Evolutionary conservation across 2,797 vertebrate species (phyloP).

Genomic region (Phoeniculus purpureus): DNA sequence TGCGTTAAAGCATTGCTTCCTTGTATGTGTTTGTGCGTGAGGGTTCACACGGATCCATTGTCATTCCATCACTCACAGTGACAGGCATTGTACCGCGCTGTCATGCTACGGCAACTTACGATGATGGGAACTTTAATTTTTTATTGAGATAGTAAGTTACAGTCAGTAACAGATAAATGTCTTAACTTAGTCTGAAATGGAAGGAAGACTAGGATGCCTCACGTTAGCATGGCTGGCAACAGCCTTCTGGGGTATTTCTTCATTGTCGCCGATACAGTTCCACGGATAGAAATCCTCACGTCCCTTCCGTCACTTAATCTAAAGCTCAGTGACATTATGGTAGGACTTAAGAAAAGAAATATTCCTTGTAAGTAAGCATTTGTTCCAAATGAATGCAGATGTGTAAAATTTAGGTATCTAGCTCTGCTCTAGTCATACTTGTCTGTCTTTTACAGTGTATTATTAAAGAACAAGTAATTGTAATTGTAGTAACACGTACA

Average conservation of each 20-base stretch:
- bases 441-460: background rate
- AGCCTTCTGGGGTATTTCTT: background rate
- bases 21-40: slow-evolving; percentile 34
- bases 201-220: background rate
- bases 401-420: background rate
- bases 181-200: slow-evolving; percentile 5
- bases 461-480: background rate
- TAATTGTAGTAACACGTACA: background rate
- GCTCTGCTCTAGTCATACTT: background rate
- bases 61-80: slow-evolving; percentile 52
- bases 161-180: slow-evolving; percentile 49
- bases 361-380: background rate
- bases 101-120: slow-evolving; percentile 36
- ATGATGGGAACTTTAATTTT: slow-evolving; percentile 56
- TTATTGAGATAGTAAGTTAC: slow-evolving; percentile 27
- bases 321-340: background rate
- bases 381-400: background rate
- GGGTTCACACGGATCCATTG: slow-evolving; percentile 37
- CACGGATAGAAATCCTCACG: background rate
- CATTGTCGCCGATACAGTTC: background rate
- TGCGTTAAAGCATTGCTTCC: slow-evolving; percentile 29
- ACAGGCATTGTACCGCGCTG: slow-evolving; percentile 54
- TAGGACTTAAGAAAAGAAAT: background rate
- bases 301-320: background rate
- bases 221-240: background rate